phyloP scores from a whole-genome alignment of 2,797 vertebrate genomes.

The Bucorvus abyssinicus region DNA sequence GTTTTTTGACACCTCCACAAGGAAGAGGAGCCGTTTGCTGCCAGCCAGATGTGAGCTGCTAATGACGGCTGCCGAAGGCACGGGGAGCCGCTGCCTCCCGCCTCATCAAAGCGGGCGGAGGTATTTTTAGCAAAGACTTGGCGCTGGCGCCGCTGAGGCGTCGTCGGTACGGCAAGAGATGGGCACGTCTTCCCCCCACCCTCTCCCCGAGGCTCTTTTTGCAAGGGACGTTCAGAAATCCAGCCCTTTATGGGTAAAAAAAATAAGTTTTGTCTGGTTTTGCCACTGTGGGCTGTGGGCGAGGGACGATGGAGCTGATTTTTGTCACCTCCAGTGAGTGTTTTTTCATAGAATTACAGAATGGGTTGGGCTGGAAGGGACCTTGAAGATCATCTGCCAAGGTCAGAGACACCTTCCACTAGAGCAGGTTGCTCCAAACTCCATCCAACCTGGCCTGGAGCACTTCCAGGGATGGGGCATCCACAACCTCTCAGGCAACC shows the following conservation, averaged over 20 bases:
- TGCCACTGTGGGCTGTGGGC: background rate
- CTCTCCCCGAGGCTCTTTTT: background rate
- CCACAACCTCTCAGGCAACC: background rate
- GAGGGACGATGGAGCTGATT: background rate
- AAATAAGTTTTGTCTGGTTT: background rate
- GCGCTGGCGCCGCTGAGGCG: background rate
- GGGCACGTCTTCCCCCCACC: accelerated
- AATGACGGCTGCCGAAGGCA: background rate
- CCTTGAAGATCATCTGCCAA: background rate
- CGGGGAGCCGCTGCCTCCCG: background rate
- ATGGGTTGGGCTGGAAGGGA: background rate
- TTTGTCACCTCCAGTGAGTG: background rate
- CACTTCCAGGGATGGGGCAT: background rate
- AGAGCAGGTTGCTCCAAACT: background rate
- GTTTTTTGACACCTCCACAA: background rate
- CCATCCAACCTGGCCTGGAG: background rate
- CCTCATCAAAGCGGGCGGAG: background rate
- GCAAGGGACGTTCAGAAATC: background rate
- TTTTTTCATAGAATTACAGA: background rate
- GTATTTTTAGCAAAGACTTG: constrained; percentile 30
- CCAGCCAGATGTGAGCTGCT: background rate
- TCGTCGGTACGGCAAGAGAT: background rate
- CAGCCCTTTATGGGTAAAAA: background rate
- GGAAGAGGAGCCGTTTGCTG: background rate
- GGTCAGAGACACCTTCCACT: background rate